phyloP scores from a whole-genome alignment of 2,888 invertebrate genomes.

The Adelognathus sp. region DNA sequence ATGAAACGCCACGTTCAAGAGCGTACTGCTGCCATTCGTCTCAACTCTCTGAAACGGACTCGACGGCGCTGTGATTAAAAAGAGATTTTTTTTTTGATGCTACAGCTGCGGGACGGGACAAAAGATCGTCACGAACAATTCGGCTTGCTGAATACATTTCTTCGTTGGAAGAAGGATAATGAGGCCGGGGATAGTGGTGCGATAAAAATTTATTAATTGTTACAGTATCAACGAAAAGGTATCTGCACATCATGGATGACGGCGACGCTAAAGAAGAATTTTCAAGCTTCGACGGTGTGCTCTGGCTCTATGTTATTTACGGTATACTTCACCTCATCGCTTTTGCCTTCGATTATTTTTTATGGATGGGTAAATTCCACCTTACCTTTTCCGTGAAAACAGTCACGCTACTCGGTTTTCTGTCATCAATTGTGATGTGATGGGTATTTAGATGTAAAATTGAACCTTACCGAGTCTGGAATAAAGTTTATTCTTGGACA shows the following conservation, averaged over 20 bases:
- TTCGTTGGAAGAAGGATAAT: not conserved
- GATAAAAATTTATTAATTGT: not conserved
- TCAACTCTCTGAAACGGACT: slow-evolving; percentile 4
- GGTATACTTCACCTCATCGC: slow-evolving; percentile 22
- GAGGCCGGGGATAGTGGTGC: not conserved
- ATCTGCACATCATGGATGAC: not conserved
- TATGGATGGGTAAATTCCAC: slow-evolving; percentile 10
- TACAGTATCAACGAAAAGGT: not conserved
- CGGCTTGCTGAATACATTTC: not conserved
- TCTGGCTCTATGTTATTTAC: slow-evolving; percentile 33
- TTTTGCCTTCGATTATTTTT: slow-evolving; percentile 33
- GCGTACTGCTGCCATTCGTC: not conserved
- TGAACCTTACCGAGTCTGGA: too few species aligned
- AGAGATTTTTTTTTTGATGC: not conserved
- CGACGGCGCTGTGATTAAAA: not conserved
- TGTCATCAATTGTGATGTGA: too few species aligned
- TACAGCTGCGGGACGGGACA: not conserved
- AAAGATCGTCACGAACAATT: not conserved
- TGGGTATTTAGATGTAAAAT: too few species aligned
- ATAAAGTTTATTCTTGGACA: too few species aligned
- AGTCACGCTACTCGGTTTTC: too few species aligned
- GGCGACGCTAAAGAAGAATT: not conserved
- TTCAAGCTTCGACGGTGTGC: not conserved
- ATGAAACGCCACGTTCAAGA: not conserved
- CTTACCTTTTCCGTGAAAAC: not conserved